These are phyloP conservation scores for Piscicola geometra DNA, from an alignment of 2,888 invertebrate species.

Conservation along the genomic window DNA sequence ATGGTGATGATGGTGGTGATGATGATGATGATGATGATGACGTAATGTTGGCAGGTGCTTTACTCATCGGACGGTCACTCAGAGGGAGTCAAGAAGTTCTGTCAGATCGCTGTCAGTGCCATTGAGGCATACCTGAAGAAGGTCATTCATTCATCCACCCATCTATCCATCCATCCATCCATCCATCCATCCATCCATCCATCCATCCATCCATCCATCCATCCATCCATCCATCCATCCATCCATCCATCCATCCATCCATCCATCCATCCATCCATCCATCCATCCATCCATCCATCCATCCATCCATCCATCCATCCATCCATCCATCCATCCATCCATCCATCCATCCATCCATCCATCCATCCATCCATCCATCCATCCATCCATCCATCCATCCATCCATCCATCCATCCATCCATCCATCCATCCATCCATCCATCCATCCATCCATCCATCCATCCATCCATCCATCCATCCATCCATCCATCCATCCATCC, in stretches of 20 bases:
- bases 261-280: too few species aligned
- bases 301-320: too few species aligned
- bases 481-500: background rate
- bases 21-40: too few species aligned
- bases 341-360: too few species aligned
- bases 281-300: too few species aligned
- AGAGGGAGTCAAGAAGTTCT: slow-evolving; percentile 46
- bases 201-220: too few species aligned
- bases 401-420: background rate
- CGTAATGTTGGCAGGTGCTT: slow-evolving; percentile 41
- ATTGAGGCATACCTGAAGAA: slow-evolving; percentile 33
- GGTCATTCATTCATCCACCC: background rate
- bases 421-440: background rate
- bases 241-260: background rate
- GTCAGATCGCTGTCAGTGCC: slow-evolving; percentile 42
- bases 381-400: too few species aligned
- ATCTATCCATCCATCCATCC: background rate
- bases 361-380: too few species aligned
- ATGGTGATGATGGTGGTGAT: too few species aligned
- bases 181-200: background rate
- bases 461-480: too few species aligned
- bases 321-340: too few species aligned
- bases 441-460: too few species aligned
- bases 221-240: background rate
- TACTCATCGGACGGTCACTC: slow-evolving; percentile 36